Conservation (phyloP, 2,888 invertebrate genomes). For the Philhelius pedissequus region DNA sequence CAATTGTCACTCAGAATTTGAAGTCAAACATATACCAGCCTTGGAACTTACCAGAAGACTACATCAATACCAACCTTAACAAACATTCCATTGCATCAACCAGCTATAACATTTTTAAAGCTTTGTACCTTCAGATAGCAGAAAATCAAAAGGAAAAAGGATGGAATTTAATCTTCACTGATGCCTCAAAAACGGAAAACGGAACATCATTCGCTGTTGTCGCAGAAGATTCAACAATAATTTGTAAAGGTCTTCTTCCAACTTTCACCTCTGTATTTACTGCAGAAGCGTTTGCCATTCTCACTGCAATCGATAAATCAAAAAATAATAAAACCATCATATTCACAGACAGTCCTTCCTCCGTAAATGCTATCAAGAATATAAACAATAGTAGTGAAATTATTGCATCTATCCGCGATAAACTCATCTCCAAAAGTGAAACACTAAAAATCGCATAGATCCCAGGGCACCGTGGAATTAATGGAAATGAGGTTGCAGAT, state of each 20-base stretch:
- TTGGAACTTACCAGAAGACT: not conserved
- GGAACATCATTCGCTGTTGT: slow-evolving; percentile 31
- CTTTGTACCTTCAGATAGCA: no score
- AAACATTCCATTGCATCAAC: no score
- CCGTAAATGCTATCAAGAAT: slow-evolving; percentile 8
- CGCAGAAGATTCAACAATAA: slow-evolving; percentile 1
- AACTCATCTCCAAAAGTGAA: not conserved
- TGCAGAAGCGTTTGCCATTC: no score
- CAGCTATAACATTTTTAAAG: no score
- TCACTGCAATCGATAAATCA: no score
- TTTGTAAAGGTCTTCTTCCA: slow-evolving; percentile 14
- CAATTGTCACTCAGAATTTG: not conserved
- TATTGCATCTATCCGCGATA: slow-evolving; percentile 1
- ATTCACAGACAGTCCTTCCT: slow-evolving; percentile 32
- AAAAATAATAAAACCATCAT: no score
- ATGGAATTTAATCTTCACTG: no score
- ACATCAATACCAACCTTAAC: not conserved
- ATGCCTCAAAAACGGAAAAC: slow-evolving; percentile 34
- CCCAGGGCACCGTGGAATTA: slow-evolving; percentile 7
- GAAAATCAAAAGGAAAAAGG: no score
- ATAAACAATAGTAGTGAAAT: slow-evolving; percentile 1
- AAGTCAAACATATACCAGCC: not conserved
- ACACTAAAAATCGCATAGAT: no score
- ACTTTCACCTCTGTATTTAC: slow-evolving; percentile 35
- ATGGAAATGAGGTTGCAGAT: slow-evolving; percentile 10